Evolutionary conservation across 2,888 invertebrate genomes (phyloP).

Genomic region (Tethea ocularis): DNA sequence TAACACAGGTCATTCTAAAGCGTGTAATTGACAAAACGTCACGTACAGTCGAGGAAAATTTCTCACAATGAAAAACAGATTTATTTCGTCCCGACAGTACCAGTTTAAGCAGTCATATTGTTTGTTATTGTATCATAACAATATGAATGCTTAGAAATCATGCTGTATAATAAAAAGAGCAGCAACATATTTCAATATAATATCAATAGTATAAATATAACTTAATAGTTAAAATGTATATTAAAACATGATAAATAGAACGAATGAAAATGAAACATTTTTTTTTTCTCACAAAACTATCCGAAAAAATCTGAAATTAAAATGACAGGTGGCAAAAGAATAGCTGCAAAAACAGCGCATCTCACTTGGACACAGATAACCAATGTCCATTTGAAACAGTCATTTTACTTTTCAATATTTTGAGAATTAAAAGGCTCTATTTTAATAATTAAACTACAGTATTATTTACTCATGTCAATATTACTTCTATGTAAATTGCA

Average conservation of each 20-base stretch:
- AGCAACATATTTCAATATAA: neutral
- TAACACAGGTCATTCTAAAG: slow-evolving; percentile 11
- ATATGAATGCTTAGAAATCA: neutral
- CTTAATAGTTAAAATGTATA: neutral
- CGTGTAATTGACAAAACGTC: slow-evolving; percentile 1
- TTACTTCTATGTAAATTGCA: too few species aligned
- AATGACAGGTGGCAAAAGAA: too few species aligned
- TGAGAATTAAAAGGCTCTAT: too few species aligned
- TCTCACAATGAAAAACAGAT: neutral
- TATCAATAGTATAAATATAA: neutral
- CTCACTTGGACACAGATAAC: too few species aligned
- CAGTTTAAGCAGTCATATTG: neutral
- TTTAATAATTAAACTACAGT: too few species aligned
- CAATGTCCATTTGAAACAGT: too few species aligned
- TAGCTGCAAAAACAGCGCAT: too few species aligned
- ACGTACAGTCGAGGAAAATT: neutral
- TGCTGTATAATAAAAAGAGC: neutral
- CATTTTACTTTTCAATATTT: too few species aligned
- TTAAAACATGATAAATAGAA: neutral
- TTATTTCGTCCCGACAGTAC: neutral
- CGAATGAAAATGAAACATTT: neutral
- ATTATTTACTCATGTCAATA: too few species aligned
- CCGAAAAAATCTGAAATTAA: too few species aligned
- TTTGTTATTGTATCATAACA: neutral
- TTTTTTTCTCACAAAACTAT: too few species aligned